phyloP scores from a whole-genome alignment of 2,888 invertebrate genomes.

The Tachina lurida region DNA sequence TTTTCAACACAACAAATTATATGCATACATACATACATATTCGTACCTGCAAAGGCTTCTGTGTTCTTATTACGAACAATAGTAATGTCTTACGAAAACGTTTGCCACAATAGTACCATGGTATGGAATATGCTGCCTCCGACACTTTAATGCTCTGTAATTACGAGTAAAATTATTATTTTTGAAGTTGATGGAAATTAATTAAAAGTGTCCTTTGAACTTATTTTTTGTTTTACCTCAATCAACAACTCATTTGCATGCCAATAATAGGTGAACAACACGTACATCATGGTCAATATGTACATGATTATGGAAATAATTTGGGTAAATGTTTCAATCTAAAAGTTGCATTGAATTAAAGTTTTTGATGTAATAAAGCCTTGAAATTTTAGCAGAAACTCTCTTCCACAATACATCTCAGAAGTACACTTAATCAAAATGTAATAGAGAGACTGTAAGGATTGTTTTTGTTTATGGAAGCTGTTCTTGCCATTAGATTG shows the following conservation, averaged over 20 bases:
- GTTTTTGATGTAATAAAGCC: not conserved
- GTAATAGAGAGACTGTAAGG: no score
- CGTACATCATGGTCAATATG: constrained; percentile 79
- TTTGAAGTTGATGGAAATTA: constrained; percentile 12
- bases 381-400: no score
- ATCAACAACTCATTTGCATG: constrained; percentile 79
- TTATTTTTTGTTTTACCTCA: constrained; percentile 75
- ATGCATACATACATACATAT: no score
- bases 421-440: no score
- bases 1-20: not conserved
- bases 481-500: no score
- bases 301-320: constrained; percentile 77
- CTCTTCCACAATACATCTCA: no score
- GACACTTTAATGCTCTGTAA: constrained; percentile 77
- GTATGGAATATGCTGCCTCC: constrained; percentile 78
- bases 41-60: constrained; percentile 78
- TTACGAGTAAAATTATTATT: constrained; percentile 21
- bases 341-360: not conserved
- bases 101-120: constrained; percentile 77
- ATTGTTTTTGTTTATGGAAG: no score
- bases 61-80: constrained; percentile 78
- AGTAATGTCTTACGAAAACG: constrained; percentile 76
- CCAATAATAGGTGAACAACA: constrained; percentile 81
- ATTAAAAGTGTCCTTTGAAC: constrained; percentile 3
- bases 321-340: constrained; percentile 74